Conservation (phyloP, 2,797 vertebrate species). For the Artibeus lituratus region DNA sequence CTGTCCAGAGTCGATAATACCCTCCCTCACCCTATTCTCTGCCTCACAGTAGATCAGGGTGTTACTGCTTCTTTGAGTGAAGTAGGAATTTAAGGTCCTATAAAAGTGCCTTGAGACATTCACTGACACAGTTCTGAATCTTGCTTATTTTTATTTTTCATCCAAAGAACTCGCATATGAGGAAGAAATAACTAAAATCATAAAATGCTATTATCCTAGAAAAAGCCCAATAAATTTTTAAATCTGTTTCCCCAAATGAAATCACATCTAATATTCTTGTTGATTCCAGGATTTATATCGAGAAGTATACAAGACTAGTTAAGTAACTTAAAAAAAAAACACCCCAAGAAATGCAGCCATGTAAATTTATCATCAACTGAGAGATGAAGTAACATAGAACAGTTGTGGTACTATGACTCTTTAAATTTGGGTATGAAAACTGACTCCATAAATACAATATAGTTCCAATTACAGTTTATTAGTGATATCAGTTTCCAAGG, state of each 20-base stretch:
- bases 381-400: background rate
- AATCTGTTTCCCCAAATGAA: background rate
- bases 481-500: background rate
- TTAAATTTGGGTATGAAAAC: slow-evolving; percentile 19
- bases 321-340: background rate
- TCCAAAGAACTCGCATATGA: slow-evolving; percentile 24
- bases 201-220: background rate
- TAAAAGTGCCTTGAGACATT: background rate
- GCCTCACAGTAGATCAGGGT: background rate
- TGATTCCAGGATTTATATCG: background rate
- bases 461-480: background rate
- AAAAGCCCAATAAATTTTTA: background rate
- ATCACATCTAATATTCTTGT: background rate
- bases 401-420: background rate
- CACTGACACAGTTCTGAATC: background rate
- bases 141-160: background rate
- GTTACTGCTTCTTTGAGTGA: background rate
- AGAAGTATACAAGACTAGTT: background rate
- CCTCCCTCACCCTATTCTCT: background rate
- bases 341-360: background rate
- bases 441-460: background rate
- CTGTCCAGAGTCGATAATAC: background rate
- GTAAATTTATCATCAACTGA: background rate
- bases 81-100: background rate
- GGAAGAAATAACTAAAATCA: slow-evolving; percentile 17